Base-by-base conservation (phyloP, 2,888 invertebrate genomes). In the Pandemis corylana region DNA sequence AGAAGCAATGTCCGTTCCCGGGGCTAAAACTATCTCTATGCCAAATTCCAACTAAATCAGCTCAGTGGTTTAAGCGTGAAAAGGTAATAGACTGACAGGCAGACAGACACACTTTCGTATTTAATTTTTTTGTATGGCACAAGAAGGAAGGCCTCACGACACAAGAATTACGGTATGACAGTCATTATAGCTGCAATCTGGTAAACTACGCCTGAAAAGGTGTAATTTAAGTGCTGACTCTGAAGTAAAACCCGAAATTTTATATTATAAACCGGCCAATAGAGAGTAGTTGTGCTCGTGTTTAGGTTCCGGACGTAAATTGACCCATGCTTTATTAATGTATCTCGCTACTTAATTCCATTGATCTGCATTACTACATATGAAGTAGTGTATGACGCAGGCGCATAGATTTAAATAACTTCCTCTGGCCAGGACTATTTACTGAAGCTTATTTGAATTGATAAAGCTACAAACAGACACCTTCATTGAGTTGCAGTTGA, bases 401-500 rank as follows among this genome's bases (percentile, higher is more conserved):
- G 65, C 56, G 12, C 36, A 65, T 49, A 15, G 7, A 62, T 51
- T 62, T 44, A 65, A 67, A 68, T 53, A 7, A 53, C 51, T 74
- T 65, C 65, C 65, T 69, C 63, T 56, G 44, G 69, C 61, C 65
- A 44, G 51, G 9, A 65, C 64, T 51, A 44, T 36, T 63, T 62
- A 12, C 63, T 67, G 36, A 67, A 63, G 42, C 36, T 7, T 68
- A 36, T 68, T 75, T 75, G 67, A 71, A 75, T 71, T 71, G 67
- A 42, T 64, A 67, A 67, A 68, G 15, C 13, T 13, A 66, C 63
- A 67, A 69, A 59, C 13, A 46, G 64, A 44, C 68, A 49, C 53
- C 64, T 73, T 69, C 59, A 65, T 74, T 74, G 61, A 66, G 69
- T 69, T 65, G 69, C 66, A 70, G 59, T 53, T 41, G 36, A 41